Conservation (phyloP, 2,797 vertebrate species). For the Takifugu rubripes region DNA sequence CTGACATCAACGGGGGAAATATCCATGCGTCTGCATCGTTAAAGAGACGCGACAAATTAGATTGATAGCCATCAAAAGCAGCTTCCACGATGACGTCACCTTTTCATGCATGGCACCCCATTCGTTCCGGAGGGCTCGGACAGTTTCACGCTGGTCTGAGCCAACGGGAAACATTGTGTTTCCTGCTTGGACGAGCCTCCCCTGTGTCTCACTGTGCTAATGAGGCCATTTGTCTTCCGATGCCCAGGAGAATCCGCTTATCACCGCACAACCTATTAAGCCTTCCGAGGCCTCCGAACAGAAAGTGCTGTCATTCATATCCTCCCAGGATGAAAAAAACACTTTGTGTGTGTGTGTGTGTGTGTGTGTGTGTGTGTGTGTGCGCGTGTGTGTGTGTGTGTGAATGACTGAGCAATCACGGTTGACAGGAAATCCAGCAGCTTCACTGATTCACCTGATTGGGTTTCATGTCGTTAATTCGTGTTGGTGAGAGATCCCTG, state of each 20-base stretch:
- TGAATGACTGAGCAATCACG: slow-evolving; percentile 17
- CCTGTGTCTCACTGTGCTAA: slow-evolving; percentile 55
- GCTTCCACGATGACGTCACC: not conserved
- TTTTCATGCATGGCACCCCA: slow-evolving; percentile 22
- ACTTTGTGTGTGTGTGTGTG: not conserved
- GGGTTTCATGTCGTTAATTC: too few relatives aligned
- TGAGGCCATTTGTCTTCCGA: slow-evolving; percentile 69
- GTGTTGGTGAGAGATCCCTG: too few relatives aligned
- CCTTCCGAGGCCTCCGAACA: slow-evolving; percentile 41
- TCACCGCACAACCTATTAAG: slow-evolving; percentile 60
- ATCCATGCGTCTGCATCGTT: not conserved
- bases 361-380: not conserved
- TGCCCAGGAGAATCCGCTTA: slow-evolving; percentile 55
- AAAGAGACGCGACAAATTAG: not conserved
- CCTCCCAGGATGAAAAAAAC: slow-evolving; percentile 22
- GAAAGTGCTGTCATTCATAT: slow-evolving; percentile 57
- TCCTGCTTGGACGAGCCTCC: slow-evolving; percentile 49
- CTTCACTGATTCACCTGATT: too few relatives aligned
- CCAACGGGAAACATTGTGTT: slow-evolving; percentile 62
- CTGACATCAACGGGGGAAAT: slow-evolving; percentile 15
- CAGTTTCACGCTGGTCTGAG: slow-evolving; percentile 51
- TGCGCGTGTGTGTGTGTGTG: not conserved
- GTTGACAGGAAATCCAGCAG: slow-evolving; percentile 1
- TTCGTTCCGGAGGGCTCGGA: slow-evolving; percentile 47
- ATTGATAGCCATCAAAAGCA: not conserved